Percentiles rank a stretch among this genome's conserved stretches.
phyloP scores from a whole-genome alignment of 2,888 invertebrate species.

The Thecophora atra region DNA sequence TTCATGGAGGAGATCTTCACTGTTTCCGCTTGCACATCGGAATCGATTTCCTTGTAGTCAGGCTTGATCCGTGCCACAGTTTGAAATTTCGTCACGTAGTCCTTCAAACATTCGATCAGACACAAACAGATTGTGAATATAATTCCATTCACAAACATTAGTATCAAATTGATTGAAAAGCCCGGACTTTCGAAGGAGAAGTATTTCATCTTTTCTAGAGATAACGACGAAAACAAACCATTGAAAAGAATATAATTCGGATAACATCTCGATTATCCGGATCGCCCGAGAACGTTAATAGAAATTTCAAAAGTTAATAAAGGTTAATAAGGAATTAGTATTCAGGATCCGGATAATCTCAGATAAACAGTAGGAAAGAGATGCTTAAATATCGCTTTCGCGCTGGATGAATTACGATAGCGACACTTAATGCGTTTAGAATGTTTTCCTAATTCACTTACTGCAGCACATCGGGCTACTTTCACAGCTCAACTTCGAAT shows the following conservation, averaged over 20 bases:
- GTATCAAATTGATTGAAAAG: constrained; percentile 73
- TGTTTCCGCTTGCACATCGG: constrained; percentile 69
- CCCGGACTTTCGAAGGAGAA: constrained; percentile 76
- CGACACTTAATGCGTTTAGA: too few relatives aligned
- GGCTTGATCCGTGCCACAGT: background rate
- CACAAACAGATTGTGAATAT: background rate
- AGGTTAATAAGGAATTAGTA: too few relatives aligned
- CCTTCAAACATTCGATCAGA: background rate
- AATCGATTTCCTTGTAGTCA: constrained; percentile 54
- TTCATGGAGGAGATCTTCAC: constrained; percentile 63
- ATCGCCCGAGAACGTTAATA: background rate
- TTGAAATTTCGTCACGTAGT: background rate
- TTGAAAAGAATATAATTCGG: too few relatives aligned
- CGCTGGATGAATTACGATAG: too few relatives aligned
- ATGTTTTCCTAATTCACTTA: too few relatives aligned
- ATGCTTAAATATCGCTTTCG: too few relatives aligned
- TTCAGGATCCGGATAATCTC: too few relatives aligned
- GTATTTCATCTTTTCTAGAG: constrained; percentile 55
- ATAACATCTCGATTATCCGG: background rate
- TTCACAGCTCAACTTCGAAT: constrained; percentile 33
- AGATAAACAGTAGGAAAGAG: too few relatives aligned
- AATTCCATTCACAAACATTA: constrained; percentile 62
- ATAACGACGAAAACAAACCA: too few relatives aligned
- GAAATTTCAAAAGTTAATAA: too few relatives aligned
- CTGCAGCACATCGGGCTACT: constrained; percentile 45